Evolutionary conservation across 1,140 invertebrate genomes (phyloP).

Genomic region (Saxidomus purpurata): DNA sequence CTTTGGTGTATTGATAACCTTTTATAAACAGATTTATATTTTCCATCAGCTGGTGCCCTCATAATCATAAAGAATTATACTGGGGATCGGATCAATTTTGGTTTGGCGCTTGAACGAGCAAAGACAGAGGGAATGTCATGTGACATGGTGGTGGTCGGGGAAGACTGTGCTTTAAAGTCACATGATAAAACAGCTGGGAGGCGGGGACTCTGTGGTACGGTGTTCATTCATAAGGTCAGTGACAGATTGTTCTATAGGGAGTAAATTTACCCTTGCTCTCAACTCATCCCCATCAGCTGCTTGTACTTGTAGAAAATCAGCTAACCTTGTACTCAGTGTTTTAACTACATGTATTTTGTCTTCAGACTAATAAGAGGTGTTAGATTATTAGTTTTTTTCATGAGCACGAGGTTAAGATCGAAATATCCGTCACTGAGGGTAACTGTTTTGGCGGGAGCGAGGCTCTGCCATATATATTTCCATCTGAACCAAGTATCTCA

Average conservation of each 20-base stretch:
- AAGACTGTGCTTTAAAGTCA: conserved; percentile 90
- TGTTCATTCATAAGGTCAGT: conserved; percentile 91
- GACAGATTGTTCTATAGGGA: not conserved
- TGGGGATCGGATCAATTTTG: conserved; percentile 95
- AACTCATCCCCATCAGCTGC: too few relatives aligned
- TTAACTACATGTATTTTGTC: too few relatives aligned
- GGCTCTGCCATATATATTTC: too few relatives aligned
- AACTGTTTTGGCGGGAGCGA: too few relatives aligned
- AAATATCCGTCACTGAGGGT: too few relatives aligned
- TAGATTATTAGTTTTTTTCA: too few relatives aligned
- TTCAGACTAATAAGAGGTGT: too few relatives aligned
- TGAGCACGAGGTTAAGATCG: too few relatives aligned
- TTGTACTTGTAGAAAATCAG: too few relatives aligned
- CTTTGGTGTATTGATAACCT: not conserved
- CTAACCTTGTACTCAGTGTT: too few relatives aligned
- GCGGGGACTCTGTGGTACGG: conserved; percentile 92
- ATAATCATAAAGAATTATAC: conserved; percentile 95
- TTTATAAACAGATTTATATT: not conserved
- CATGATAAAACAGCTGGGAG: conserved; percentile 88
- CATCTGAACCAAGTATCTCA: too few relatives aligned
- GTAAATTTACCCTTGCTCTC: too few relatives aligned
- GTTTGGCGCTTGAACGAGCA: conserved; percentile 92
- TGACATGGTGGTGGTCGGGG: conserved; percentile 90
- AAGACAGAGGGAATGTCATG: conserved; percentile 90
- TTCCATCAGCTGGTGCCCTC: conserved; percentile 89